A percentile compares a stretch with the other conserved stretches of the same genome.
Conservation (phyloP, 1,140 invertebrate genomes). For the Drosophila nannoptera region DNA sequence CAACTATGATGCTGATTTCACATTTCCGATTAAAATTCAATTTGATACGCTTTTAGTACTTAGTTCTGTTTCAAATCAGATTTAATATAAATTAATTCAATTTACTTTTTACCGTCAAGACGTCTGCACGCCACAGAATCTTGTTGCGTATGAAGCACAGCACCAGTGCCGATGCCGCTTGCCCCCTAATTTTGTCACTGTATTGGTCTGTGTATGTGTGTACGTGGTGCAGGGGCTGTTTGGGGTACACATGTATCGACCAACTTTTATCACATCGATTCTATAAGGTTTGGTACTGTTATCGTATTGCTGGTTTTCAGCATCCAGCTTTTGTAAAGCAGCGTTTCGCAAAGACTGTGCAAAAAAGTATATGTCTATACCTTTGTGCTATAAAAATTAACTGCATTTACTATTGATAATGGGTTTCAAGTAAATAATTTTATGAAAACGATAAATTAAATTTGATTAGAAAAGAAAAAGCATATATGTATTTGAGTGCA, state of each 20-base stretch:
- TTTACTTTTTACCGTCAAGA: constrained; percentile 32
- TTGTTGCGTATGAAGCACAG: constrained; percentile 44
- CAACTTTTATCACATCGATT: constrained; percentile 16
- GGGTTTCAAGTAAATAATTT: no score
- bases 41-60: constrained; percentile 27
- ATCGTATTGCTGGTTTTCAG: constrained; percentile 2
- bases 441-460: no score
- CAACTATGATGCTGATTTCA: constrained; percentile 6
- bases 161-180: constrained; percentile 42
- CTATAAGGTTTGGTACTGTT: constrained; percentile 6
- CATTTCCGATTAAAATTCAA: constrained; percentile 30
- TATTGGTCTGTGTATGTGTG: constrained; percentile 11
- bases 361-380: no score
- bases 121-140: constrained; percentile 50
- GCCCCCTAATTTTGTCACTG: constrained; percentile 4
- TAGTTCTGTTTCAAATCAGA: constrained; percentile 29
- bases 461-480: no score
- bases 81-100: constrained; percentile 21
- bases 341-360: not conserved
- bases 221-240: constrained; percentile 26
- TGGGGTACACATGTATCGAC: constrained; percentile 18
- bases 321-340: constrained; percentile 25
- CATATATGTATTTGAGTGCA: no score
- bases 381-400: no score
- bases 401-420: no score